phyloP scores from a whole-genome alignment of 2,113 vertebrate species.

The Tor tambroides region DNA sequence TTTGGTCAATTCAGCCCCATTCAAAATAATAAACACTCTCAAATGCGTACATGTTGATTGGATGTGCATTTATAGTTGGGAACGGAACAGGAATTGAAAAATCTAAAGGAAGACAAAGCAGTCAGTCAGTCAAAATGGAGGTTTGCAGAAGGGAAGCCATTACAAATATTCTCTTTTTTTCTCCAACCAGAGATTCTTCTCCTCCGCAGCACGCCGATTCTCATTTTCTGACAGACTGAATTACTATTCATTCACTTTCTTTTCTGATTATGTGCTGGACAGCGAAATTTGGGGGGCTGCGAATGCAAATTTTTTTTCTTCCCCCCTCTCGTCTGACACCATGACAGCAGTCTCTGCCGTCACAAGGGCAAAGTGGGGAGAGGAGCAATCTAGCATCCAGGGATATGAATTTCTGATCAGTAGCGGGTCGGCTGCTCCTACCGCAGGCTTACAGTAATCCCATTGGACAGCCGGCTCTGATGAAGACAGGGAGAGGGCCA shows the following conservation, averaged over 20 bases:
- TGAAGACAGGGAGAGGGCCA: constrained; percentile 84
- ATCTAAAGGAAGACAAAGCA: background rate
- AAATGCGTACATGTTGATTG: background rate
- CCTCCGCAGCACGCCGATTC: constrained; percentile 69
- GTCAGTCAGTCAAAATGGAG: constrained; percentile 50
- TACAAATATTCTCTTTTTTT: constrained; percentile 70
- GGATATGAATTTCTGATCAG: constrained; percentile 99
- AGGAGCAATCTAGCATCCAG: constrained; percentile 86
- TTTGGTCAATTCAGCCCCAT: background rate
- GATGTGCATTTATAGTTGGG: background rate
- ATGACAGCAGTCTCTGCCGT: constrained; percentile 87
- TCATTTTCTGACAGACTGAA: constrained; percentile 78
- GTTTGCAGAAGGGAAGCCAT: constrained; percentile 54
- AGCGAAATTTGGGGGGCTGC: constrained; percentile 82
- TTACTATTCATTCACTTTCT: constrained; percentile 81
- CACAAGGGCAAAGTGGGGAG: constrained; percentile 87
- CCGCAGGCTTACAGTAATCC: constrained; percentile 86
- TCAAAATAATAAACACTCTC: background rate
- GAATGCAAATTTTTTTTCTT: constrained; percentile 82
- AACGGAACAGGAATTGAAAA: background rate
- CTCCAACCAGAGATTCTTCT: constrained; percentile 46
- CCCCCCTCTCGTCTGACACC: constrained; percentile 75
- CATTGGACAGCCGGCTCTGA: constrained; percentile 92
- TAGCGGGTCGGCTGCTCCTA: constrained; percentile 86
- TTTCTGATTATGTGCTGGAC: constrained; percentile 82